Evolutionary conservation across 1,140 invertebrate genomes (phyloP).

Genomic region (Acromyrmex echinatior): DNA sequence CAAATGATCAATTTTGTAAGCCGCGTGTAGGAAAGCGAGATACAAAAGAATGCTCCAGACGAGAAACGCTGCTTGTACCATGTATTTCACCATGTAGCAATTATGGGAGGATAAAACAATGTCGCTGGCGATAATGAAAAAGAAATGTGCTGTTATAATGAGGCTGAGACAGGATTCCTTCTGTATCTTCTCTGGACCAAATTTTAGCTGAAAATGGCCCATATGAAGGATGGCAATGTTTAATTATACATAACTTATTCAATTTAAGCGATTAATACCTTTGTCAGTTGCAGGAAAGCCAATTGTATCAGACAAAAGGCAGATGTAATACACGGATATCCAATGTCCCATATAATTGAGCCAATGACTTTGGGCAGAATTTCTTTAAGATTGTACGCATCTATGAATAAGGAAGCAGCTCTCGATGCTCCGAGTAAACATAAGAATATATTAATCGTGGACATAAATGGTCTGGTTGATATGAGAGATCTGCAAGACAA

Average conservation of each 20-base stretch:
- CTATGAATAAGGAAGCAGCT: conserved; percentile 87
- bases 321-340: conserved; percentile 88
- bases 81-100: conserved; percentile 86
- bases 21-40: conserved; percentile 87
- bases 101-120: conserved; percentile 87
- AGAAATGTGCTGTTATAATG: conserved; percentile 88
- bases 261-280: conserved; percentile 79
- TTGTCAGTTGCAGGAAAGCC: conserved; percentile 88
- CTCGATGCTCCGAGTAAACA: conserved; percentile 88
- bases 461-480: conserved; percentile 88
- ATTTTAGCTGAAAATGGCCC: conserved; percentile 84
- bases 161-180: conserved; percentile 88
- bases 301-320: conserved; percentile 89
- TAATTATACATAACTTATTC: background rate
- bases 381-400: conserved; percentile 89
- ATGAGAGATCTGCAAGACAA: conserved; percentile 87
- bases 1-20: conserved; percentile 86
- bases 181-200: conserved; percentile 86
- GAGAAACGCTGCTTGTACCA: conserved; percentile 88
- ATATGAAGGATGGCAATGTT: background rate
- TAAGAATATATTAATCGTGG: conserved; percentile 89
- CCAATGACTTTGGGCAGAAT: conserved; percentile 88
- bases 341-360: conserved; percentile 88
- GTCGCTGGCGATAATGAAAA: conserved; percentile 87
- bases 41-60: conserved; percentile 88